phyloP scores from a whole-genome alignment of 2,797 vertebrate genomes.

The Labeo calbasu region DNA sequence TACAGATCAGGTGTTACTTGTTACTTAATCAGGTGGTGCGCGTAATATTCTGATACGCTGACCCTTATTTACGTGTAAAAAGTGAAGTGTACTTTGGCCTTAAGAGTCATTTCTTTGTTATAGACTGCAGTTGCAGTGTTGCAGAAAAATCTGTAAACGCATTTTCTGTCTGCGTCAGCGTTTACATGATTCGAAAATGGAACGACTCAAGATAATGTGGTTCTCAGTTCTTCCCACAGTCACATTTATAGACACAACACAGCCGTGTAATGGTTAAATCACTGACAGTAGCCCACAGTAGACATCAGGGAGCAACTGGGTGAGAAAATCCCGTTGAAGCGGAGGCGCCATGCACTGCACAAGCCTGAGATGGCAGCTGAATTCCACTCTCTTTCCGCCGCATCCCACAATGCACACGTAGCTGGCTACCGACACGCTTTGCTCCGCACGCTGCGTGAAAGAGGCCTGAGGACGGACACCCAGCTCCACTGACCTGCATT shows the following conservation, averaged over 20 bases:
- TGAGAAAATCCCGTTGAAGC: constrained; percentile 20
- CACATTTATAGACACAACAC: neutral
- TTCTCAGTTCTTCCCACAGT: neutral
- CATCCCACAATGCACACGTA: constrained; percentile 20
- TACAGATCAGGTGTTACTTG: too few species aligned
- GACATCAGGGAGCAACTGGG: constrained; percentile 23
- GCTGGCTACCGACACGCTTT: constrained; percentile 18
- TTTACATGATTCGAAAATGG: neutral
- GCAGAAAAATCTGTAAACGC: neutral
- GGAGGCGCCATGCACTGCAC: constrained; percentile 5
- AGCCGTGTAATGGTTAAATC: constrained; percentile 21
- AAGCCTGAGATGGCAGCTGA: constrained; percentile 48
- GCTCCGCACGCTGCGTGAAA: constrained; percentile 4
- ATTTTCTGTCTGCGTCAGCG: neutral
- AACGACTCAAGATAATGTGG: neutral
- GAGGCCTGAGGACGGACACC: constrained; percentile 27
- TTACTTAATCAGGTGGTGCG: too few species aligned
- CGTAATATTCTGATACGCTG: too few species aligned
- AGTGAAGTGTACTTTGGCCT: too few species aligned
- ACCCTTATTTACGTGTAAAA: too few species aligned
- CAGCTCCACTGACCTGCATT: constrained; percentile 34
- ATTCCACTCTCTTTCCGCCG: constrained; percentile 34
- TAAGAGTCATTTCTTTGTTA: neutral
- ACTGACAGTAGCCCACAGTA: constrained; percentile 35
- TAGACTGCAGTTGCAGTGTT: neutral